Evolutionary conservation across 92 coral and sea anemone species (phyloP).

Genomic region (Epizoanthus illoricatus): DNA sequence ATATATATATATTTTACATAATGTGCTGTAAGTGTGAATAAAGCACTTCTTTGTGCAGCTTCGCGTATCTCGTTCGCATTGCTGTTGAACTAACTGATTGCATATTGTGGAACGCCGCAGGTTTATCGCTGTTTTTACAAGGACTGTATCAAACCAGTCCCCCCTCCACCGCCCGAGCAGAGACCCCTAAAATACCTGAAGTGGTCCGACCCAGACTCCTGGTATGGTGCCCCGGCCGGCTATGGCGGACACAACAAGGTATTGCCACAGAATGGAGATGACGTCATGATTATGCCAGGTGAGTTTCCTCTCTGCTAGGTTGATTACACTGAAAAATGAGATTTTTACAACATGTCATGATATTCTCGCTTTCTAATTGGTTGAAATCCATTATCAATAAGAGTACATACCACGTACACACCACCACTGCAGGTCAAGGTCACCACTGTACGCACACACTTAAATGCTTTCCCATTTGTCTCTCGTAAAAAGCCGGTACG

Average conservation of each 20-base stretch:
- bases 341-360: no score
- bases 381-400: no score
- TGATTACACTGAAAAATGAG: not conserved
- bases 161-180: slow-evolving; percentile 82
- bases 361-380: no score
- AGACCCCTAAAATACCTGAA: slow-evolving; percentile 60
- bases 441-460: no score
- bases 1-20: no score
- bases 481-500: no score
- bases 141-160: slow-evolving; percentile 73
- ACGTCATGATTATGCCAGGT: slow-evolving; percentile 76
- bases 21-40: no score
- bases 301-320: slow-evolving; percentile 12
- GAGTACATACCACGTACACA: no score
- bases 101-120: slow-evolving; percentile 32
- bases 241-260: slow-evolving; percentile 84
- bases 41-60: no score
- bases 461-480: no score
- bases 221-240: slow-evolving; percentile 78
- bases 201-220: slow-evolving; percentile 87
- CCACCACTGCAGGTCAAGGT: no score
- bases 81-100: not conserved
- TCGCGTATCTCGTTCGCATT: not conserved
- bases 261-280: slow-evolving; percentile 76
- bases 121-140: slow-evolving; percentile 75